Base-by-base conservation (phyloP, 2,888 invertebrate genomes). In the Exocentrus adspersus region DNA sequence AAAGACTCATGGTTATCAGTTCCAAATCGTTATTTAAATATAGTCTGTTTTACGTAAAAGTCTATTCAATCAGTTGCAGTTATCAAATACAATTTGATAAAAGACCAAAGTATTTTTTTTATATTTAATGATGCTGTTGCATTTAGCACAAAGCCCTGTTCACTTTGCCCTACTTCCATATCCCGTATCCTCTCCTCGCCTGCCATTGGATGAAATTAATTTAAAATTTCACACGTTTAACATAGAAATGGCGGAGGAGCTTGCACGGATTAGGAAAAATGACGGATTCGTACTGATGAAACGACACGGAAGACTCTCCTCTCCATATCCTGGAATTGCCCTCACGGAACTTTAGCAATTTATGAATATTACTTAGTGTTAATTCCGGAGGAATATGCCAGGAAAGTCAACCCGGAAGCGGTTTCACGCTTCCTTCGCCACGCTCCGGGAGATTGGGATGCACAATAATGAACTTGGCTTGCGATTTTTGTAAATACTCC, bases 251-350 rank as follows among this genome's bases (percentile, higher is more conserved):
- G 41, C 28, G 7, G 24, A 7, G 3, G 19, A 2, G 42, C 21
- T 16, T 43, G 16, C 54, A 28, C 12, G 16, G n/a, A 7, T 43
- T 43, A 43, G 10, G 54, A 43, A 41, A 24, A 54, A 54, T 54
- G 54, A 54, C 54, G 28, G 28, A 54, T 54, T 54, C 54, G 4
- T 43, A n/a, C 28, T 54, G 54, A 54, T 43, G 54, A 12, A 54
- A 54, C 28, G 24, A 43, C 43, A 10, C n/a, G 28, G 12, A 54
- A 21, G 28, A 14, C 17, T 17, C 43, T 43, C 28, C 21, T 42
- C 43, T 42, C 43, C 12, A n/a, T 21, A 21, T 24, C 24, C n/a
- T 43, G 28, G 30, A 54, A 43, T 54, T 42, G 43, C 54, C 5
- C 24, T 14, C 43, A 9, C 7, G 42, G 28, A 54, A 54, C 54